Percentiles rank a stretch among this genome's conserved stretches.
These are phyloP conservation scores for Pteronura brasiliensis DNA, from an alignment of 2,113 vertebrate genomes.

Conservation along the genomic window DNA sequence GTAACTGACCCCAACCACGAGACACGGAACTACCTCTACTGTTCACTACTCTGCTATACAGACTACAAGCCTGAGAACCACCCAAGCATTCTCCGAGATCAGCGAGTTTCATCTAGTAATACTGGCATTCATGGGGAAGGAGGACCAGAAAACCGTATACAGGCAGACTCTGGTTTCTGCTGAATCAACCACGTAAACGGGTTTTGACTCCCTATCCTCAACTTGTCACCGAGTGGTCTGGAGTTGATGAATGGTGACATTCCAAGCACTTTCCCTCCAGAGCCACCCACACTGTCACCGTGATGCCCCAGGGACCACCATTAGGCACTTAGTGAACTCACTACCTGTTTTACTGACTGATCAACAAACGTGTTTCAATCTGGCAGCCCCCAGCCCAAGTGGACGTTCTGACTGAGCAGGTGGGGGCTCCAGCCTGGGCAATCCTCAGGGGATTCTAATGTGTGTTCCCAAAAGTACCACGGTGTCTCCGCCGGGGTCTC, in stretches of 20 bases:
- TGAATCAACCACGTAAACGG: neutral
- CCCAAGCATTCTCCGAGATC: neutral
- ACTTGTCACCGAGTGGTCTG: neutral
- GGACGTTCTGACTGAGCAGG: neutral
- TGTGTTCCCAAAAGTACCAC: neutral
- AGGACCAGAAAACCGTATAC: neutral
- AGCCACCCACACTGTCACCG: too few relatives aligned
- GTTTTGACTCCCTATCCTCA: neutral
- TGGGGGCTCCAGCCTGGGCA: neutral
- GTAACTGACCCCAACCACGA: neutral
- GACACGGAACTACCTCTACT: fast-evolving
- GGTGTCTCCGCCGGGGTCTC: neutral
- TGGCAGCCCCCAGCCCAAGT: neutral
- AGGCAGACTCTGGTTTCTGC: neutral
- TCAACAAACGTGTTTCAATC: neutral
- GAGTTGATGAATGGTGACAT: neutral
- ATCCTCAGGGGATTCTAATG: neutral
- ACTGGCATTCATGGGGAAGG: neutral
- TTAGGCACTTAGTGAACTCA: neutral
- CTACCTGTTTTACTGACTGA: neutral
- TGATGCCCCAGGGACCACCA: neutral
- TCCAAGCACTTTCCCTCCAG: neutral
- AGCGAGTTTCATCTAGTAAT: neutral
- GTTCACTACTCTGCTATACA: neutral
- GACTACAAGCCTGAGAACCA: neutral